Evolutionary conservation across 1,140 invertebrate genomes (phyloP), one percentile per base, ranked within the genome.

Genomic region (Leptoteleia sp.): DNA sequence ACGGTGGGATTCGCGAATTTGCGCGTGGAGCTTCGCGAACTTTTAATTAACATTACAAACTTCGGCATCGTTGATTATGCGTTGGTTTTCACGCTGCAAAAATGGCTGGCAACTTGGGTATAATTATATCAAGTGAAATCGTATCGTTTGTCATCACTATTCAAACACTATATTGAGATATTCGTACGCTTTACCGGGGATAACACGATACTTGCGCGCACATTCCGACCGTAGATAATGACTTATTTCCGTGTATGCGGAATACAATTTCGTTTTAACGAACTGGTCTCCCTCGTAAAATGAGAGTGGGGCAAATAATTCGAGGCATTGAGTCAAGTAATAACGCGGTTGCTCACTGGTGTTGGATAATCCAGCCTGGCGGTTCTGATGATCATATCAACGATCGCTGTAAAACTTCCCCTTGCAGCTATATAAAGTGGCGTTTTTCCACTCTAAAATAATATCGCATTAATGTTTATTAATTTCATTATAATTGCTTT

Each of bases 361-460:
- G 62, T 68, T n/a, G 88, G 87, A 68, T 89, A 91, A 73, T 91
- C 90, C 62, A 94, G 83, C 59, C 93, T 90, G 1, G 93, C 92
- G 4, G 94, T 95, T 84, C 93, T 94, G 47, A 96, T 95, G 31
- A 96, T 93, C 91, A 96, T 94, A 81, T 95, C 95, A 43, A 96
- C 93, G 47, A 96, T 95, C 1, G 94, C 94, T 8, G 94, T 95
- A 88, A 95, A 95, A 84, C 94, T 95, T 8, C 94, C 95, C 65
- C 94, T 88, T 0, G 95, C 94, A 0, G 95, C 94, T 19, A 94
- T 91, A 75, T 95, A 91, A 70, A 94, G 81, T 59, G 93, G 92
- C 71, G 94, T 94, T 80, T 92, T 91, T 19, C 93, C 93, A 54
- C 91, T 90, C 92, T 90, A 80, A 11, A 84, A 88, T 42, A 54